Conservation (phyloP, 2,113 vertebrate species). For the Jacana jacana region DNA sequence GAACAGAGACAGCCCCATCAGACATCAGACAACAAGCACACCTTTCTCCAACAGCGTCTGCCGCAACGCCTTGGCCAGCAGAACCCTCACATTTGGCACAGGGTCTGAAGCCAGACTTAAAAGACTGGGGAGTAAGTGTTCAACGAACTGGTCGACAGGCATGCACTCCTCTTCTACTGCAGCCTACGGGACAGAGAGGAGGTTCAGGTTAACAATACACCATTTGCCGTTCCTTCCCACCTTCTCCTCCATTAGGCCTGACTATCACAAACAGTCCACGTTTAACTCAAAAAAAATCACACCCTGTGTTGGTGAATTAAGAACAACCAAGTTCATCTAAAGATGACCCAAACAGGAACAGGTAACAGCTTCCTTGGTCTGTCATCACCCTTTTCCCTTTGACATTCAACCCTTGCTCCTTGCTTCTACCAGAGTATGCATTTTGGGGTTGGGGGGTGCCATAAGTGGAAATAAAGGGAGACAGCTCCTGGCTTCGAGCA, state of each 20-base stretch:
- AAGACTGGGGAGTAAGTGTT: constrained; percentile 86
- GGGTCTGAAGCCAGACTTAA: constrained; percentile 86
- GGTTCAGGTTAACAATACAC: neutral
- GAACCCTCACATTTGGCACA: constrained; percentile 84
- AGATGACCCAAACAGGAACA: neutral
- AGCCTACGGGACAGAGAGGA: constrained; percentile 61
- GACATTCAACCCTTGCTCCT: neutral
- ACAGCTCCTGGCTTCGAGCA: neutral
- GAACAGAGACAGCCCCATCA: neutral
- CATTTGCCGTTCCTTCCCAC: neutral
- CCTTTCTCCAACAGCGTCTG: constrained; percentile 89
- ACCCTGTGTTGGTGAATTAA: neutral
- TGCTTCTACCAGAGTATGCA: neutral
- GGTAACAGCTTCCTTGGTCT: neutral
- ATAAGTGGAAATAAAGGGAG: neutral
- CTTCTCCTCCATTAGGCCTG: neutral
- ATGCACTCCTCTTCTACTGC: constrained; percentile 85
- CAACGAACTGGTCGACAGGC: constrained; percentile 84
- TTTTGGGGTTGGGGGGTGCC: neutral
- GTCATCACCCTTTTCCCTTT: neutral
- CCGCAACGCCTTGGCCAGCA: constrained; percentile 86
- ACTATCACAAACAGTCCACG: neutral
- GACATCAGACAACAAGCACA: neutral
- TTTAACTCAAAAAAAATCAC: neutral
- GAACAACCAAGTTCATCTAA: neutral